Base-by-base conservation (phyloP, 2,888 invertebrate species). In the Rhogogaster chlorosoma region DNA sequence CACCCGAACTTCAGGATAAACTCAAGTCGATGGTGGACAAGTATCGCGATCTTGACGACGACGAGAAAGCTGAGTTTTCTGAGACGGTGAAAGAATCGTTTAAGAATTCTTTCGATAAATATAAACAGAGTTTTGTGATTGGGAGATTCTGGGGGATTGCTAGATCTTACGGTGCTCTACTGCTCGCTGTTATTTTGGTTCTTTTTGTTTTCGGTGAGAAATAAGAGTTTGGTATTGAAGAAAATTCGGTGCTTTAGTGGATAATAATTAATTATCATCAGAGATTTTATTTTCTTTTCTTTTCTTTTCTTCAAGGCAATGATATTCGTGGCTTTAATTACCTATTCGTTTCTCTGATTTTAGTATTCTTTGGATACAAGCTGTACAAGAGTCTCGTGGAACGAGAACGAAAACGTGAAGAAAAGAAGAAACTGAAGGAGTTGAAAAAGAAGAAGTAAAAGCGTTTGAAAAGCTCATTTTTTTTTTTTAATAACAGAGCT, bases 291-390 rank as follows among this genome's bases (percentile, higher is more conserved):
- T 75, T 88, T 77, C 53, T 90, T 84, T 90, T 64, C 73, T 86
- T 77, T 88, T 78, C 88, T 89, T 85, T 89, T 86, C 12, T 85
- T 83, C 0, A 84, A 84, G 49, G 57, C 67, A 64, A 32, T 57
- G 32, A 84, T 64, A n/a, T 26, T 83, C 18, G 71, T 67, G 29
- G 32, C 15, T 22, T 38, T 84, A 86, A 88, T 87, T 32, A n/a
- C n/a, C 77, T 32, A 22, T 53, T 77, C 22, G 7, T 53, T 57
- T 57, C 87, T 90, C 90, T 90, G 87, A 86, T 96, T 96, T 10
- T 95, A 98, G 98, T 96, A 86, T 97, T 98, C 94, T 97, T 98
- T 94, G 97, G 97, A 86, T 98, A 97, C 94, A 98, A 97, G 93
- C 94, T 98, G 83, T 97, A 97, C 94, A 96, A 96, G 93, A 97